Evolutionary conservation across 2,113 vertebrate genomes (phyloP), one percentile per base, ranked within the genome.

Genomic region (Ptychochromis oligacanthus): DNA sequence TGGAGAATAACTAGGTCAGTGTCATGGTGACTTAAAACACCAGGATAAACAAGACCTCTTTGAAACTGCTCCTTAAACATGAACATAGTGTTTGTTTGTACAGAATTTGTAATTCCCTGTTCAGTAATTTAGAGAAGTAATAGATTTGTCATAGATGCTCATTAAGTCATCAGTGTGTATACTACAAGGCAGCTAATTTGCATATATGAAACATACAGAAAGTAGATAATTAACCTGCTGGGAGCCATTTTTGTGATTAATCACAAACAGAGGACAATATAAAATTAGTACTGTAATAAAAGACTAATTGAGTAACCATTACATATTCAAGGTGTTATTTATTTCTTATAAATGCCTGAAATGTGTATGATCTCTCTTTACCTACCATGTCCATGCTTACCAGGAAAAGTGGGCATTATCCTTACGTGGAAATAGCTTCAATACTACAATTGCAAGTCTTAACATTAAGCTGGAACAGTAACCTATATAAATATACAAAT

Each of bases 221-320:
- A 77, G 78, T 24, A 59, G 79, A 84, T 92, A 92, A 95, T 94
- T 91, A 93, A 89, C 86, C 92, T 92, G 85, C 81, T 82, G 93
- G 91, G 93, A 82, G 61, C 18, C 84, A 91, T 92, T 93, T 91
- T 86, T 87, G 83, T 91, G 85, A 94, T 92, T 87, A 87, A 95
- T 93, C 20, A 72, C 81, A 88, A 93, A 91, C 22, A 26, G 38
- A 84, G 67, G 40, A 81, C 28, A 67, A 9, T 52, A 78, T 82
- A 61, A 87, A 89, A 93, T 87, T 38, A 90, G 62, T 80, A 85
- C 52, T 86, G 87, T 87, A 90, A 93, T 90, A 74, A 89, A 91
- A 90, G 17, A 76, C 46, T 85, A 80, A 92, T 90, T 89, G 75
- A 81, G 59, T 79, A 80, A 65, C 49, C 60, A 89, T 90, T 87